Conservation (phyloP, 2,888 invertebrate species). For the Athetis lepigone region DNA sequence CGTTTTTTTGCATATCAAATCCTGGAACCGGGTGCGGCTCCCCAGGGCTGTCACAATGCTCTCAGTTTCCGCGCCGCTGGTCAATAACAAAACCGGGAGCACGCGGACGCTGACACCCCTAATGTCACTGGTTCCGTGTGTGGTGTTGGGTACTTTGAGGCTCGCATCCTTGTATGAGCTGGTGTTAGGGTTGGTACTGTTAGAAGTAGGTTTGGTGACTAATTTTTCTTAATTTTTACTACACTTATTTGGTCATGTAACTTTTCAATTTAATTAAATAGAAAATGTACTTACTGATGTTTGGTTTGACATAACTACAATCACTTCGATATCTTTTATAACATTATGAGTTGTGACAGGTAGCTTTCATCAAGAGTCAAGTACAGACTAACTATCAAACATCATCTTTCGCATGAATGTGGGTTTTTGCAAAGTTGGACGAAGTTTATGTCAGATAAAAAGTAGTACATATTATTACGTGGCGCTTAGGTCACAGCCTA, state of each 20-base stretch:
- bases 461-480: no score
- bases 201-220: background rate
- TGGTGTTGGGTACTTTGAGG: conserved; percentile 69
- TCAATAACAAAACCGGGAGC: conserved; percentile 79
- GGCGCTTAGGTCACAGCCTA: no score
- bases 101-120: conserved; percentile 81
- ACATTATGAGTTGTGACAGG: no score
- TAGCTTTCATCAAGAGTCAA: no score
- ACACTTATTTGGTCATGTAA: background rate
- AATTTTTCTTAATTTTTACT: background rate
- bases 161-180: conserved; percentile 65
- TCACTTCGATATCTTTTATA: no score
- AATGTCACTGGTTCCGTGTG: conserved; percentile 75
- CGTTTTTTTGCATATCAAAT: conserved; percentile 68
- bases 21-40: conserved; percentile 67
- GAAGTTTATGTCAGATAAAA: no score
- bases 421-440: no score
- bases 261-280: no score
- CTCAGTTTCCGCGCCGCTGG: conserved; percentile 81
- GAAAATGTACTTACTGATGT: no score
- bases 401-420: no score
- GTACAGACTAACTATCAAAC: no score
- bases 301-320: no score
- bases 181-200: conserved; percentile 65
- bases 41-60: conserved; percentile 84